Percentiles rank a stretch among this genome's conserved stretches.
These are phyloP conservation scores for Remorina albescens DNA, from an alignment of 2,797 vertebrate species.

Conservation along the genomic window DNA sequence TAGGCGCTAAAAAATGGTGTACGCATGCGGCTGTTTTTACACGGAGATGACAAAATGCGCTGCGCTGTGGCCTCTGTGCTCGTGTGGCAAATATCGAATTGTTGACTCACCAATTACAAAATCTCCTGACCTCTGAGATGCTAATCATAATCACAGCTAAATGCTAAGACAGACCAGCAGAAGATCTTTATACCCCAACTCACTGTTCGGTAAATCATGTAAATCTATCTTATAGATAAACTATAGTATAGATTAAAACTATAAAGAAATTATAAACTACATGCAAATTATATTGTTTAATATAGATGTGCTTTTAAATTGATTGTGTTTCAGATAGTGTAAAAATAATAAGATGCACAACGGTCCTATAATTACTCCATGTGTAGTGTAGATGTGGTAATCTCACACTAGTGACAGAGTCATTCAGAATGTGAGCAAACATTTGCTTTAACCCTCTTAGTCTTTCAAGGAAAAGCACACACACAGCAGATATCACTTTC, in stretches of 20 bases:
- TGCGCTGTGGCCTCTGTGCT: slow-evolving; percentile 2
- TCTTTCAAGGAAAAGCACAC: background rate
- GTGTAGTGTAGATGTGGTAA: background rate
- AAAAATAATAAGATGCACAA: background rate
- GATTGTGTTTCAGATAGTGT: too few species aligned
- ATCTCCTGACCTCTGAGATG: slow-evolving; percentile 23
- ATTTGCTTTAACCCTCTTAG: background rate
- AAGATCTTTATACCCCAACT: background rate
- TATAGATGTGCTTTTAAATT: background rate
- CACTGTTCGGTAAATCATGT: background rate
- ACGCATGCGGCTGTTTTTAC: slow-evolving; percentile 31
- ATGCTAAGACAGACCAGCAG: background rate
- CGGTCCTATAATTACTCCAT: background rate
- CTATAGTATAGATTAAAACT: too few species aligned
- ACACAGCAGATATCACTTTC: background rate
- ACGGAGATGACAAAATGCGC: slow-evolving; percentile 39
- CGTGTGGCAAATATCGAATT: slow-evolving; percentile 32
- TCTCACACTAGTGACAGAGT: background rate
- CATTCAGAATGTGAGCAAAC: background rate
- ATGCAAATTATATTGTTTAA: too few species aligned
- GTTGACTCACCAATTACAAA: slow-evolving; percentile 23
- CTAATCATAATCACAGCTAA: slow-evolving; percentile 13
- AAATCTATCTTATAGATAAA: background rate
- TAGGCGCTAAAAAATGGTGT: slow-evolving; percentile 25
- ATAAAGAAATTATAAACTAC: too few species aligned